phyloP scores from a whole-genome alignment of 2,888 invertebrate species.

The Agonopterix alstromeriana region DNA sequence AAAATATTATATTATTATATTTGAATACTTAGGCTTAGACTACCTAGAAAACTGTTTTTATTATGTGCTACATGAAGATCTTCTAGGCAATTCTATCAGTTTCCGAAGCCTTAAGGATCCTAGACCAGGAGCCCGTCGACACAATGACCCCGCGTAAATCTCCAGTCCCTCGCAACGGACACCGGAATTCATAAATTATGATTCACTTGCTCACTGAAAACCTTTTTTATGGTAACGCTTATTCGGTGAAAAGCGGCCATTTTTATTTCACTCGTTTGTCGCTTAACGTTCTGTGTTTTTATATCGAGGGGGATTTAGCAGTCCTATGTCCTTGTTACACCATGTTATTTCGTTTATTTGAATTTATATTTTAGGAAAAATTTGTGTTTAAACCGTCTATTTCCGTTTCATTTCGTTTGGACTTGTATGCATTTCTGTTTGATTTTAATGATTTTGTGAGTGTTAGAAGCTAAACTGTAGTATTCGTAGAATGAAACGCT shows the following conservation, averaged over 20 bases:
- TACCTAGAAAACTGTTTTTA: no score
- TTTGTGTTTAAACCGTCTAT: neutral
- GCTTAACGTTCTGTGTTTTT: constrained; percentile 38
- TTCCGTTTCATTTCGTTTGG: no score
- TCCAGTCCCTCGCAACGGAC: constrained; percentile 44
- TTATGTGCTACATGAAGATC: no score
- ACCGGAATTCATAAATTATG: constrained; percentile 77
- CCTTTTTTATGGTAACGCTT: constrained; percentile 75
- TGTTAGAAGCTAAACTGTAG: no score
- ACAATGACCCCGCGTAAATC: constrained; percentile 74
- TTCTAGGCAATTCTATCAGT: neutral
- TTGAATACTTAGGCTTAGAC: no score
- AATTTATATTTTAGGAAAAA: constrained; percentile 7
- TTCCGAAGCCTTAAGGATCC: constrained; percentile 25
- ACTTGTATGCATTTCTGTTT: no score
- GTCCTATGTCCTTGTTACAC: constrained; percentile 10
- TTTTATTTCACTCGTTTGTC: constrained; percentile 67
- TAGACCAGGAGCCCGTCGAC: constrained; percentile 50
- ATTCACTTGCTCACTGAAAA: constrained; percentile 76
- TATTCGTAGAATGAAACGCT: no score
- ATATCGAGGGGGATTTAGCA: constrained; percentile 24
- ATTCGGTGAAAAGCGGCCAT: constrained; percentile 64
- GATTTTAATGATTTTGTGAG: no score
- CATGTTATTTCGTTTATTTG: constrained; percentile 9
- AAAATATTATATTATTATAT: no score